phyloP scores from a whole-genome alignment of 2,113 vertebrate species.

The Anolis carolinensis region DNA sequence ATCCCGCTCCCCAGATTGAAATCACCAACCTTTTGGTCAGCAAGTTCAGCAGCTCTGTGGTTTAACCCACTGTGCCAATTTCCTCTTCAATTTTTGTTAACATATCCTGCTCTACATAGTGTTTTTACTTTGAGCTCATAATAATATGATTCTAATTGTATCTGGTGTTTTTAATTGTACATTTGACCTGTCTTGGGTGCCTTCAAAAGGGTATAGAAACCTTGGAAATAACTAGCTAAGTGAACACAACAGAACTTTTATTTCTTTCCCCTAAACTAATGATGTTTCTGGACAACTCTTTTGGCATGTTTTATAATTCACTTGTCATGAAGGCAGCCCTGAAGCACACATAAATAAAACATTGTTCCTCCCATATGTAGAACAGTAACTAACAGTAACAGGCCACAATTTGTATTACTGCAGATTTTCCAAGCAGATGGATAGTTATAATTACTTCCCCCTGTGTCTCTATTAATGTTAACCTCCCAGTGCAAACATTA shows the following conservation, averaged over 20 bases:
- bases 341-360: constrained; percentile 31
- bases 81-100: not conserved
- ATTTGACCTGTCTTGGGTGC: not conserved
- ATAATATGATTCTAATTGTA: not conserved
- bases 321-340: constrained; percentile 3
- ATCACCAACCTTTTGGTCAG: no score
- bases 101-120: not conserved
- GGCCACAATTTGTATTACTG: constrained; percentile 40
- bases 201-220: not conserved
- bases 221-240: not conserved
- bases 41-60: no score
- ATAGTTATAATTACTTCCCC: constrained; percentile 29
- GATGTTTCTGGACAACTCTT: not conserved
- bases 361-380: not conserved
- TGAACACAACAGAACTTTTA: not conserved
- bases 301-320: not conserved
- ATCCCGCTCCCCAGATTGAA: no score
- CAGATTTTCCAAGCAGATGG: constrained; percentile 51
- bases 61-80: no score
- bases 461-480: constrained; percentile 52
- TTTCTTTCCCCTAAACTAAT: not conserved
- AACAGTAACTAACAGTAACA: constrained; percentile 59
- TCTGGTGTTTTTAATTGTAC: not conserved
- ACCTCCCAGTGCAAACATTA: constrained; percentile 53
- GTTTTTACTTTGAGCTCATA: not conserved